Base-by-base conservation (phyloP, 2,888 invertebrate species). In the Sinotaia quadrata region DNA sequence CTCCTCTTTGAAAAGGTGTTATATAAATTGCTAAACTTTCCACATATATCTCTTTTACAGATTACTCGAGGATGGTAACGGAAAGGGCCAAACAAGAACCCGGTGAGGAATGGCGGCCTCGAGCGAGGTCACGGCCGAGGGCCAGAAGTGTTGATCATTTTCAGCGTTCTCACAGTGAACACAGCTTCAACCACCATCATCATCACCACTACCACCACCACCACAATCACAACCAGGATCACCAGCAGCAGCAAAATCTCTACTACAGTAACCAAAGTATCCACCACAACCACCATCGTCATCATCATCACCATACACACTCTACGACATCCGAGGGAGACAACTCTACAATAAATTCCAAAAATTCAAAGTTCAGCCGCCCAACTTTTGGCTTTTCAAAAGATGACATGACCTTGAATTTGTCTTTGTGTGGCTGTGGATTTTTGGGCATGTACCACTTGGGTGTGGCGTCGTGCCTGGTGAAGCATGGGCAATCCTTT, bases 361-460 rank as follows among this genome's bases (percentile, higher is more conserved):
- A n/a, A n/a, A n/a, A n/a, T n/a, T n/a, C n/a, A n/a, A n/a, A n/a
- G n/a, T n/a, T n/a, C n/a, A n/a, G n/a, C n/a, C n/a, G n/a, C n/a
- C n/a, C n/a, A n/a, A n/a, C n/a, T 37, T 67, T 70, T 49, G 62
- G 61, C 27, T 61, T 29, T 33, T 37, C 33, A n/a, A 56, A 60
- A 0, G 52, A 65, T 18, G 68, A 72, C 33, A 70, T 68, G 72
- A 62, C 68, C 1, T 29, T 71, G 4, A 76, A 84, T 67, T 76
- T 99, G 84, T 97, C 97, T 75, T 97, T 99, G 88, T 96, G 98
- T 89, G 98, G 99, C 78, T 98, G 98, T 90, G 99, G 99, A 75
- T 99, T 99, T 89, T 91, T 99, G 81, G 98, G 98, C 81, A 96
- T 99, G 84, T 99, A 99, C 90, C 98, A 99, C 90, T 95, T 98